Evolutionary conservation across 2,888 invertebrate genomes (phyloP).

Genomic region (Leptura quadrifasciata): DNA sequence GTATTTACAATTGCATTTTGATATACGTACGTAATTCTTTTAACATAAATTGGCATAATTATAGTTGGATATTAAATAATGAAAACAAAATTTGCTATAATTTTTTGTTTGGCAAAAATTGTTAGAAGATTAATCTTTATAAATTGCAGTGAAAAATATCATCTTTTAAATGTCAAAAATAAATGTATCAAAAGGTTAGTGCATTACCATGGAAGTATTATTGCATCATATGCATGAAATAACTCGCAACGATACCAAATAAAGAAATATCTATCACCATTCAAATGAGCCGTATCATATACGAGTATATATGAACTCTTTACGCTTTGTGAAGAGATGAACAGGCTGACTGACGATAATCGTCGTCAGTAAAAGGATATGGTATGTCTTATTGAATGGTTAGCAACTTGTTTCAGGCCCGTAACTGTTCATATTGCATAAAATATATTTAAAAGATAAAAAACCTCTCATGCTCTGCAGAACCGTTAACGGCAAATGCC

Average conservation of each 20-base stretch:
- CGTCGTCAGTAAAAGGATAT: neutral
- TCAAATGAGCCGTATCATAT: neutral
- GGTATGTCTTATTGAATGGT: constrained; percentile 8
- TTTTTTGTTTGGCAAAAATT: no score
- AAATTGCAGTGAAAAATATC: no score
- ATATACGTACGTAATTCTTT: no score
- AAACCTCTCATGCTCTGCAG: constrained; percentile 3
- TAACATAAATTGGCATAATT: no score
- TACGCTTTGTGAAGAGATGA: neutral
- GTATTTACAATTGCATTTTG: no score
- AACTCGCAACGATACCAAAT: neutral
- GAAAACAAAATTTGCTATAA: no score
- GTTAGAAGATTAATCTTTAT: no score
- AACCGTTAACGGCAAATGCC: constrained; percentile 32
- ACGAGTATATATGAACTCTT: neutral
- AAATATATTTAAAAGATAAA: constrained; percentile 32
- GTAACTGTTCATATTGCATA: constrained; percentile 10
- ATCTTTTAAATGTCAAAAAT: neutral
- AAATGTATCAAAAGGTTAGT: neutral
- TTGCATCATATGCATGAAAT: neutral
- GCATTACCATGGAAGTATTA: neutral
- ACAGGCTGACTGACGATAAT: constrained; percentile 9
- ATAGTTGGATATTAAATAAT: no score
- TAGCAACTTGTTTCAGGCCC: neutral
- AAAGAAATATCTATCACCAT: constrained; percentile 18